phyloP scores from a whole-genome alignment of 2,888 invertebrate species.

The Perizoma flavofasciatum region DNA sequence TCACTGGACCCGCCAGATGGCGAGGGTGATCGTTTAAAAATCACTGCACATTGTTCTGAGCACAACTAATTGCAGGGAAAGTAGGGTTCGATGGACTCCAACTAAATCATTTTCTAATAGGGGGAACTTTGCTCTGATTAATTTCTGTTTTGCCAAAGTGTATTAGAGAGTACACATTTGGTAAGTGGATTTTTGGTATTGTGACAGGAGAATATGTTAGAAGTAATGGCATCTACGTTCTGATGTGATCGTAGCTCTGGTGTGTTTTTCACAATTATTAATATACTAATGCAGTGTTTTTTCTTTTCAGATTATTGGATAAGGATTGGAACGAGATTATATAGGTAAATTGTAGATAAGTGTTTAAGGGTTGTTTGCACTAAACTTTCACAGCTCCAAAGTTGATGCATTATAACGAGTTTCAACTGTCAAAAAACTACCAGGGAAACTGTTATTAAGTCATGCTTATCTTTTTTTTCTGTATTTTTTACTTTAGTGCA shows the following conservation, averaged over 20 bases:
- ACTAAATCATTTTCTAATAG: slow-evolving; percentile 79
- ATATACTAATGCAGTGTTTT: slow-evolving; percentile 15
- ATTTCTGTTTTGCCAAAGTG: slow-evolving; percentile 43
- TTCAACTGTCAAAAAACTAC: no score
- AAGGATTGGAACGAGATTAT: slow-evolving; percentile 13
- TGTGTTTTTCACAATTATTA: slow-evolving; percentile 14
- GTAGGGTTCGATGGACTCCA: slow-evolving; percentile 76
- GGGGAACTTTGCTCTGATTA: slow-evolving; percentile 56
- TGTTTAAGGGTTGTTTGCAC: no score
- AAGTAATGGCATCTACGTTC: neutral
- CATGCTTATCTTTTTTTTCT: no score
- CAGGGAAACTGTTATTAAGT: no score
- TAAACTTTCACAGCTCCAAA: no score
- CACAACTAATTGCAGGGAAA: slow-evolving; percentile 83
- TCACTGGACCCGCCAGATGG: slow-evolving; percentile 70
- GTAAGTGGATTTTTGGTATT: slow-evolving; percentile 35
- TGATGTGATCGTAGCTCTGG: slow-evolving; percentile 22
- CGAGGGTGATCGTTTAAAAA: slow-evolving; percentile 80
- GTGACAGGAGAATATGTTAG: slow-evolving; percentile 25
- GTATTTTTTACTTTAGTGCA: no score
- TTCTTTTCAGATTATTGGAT: slow-evolving; percentile 21
- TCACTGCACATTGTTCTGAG: slow-evolving; percentile 82
- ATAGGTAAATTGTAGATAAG: slow-evolving; percentile 7
- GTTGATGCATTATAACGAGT: no score
- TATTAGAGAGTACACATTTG: slow-evolving; percentile 24